phyloP scores from a whole-genome alignment of 2,797 vertebrate species.

The Protonibea diacanthus region DNA sequence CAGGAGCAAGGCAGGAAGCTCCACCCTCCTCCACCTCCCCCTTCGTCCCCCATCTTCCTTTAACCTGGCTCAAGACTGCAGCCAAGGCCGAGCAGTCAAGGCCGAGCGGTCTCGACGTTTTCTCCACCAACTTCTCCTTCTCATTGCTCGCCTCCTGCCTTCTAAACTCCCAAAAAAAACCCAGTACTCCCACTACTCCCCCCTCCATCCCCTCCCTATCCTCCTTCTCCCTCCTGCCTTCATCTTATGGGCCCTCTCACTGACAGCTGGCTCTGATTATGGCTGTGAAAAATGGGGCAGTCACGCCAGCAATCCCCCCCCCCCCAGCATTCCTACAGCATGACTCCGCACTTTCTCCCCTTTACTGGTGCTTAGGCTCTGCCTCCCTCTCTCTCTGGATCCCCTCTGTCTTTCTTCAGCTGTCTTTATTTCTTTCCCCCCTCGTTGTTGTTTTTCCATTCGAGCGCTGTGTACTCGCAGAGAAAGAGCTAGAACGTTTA shows the following conservation, averaged over 20 bases:
- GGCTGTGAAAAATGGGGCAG: slow-evolving; percentile 88
- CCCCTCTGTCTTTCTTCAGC: slow-evolving; percentile 68
- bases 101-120: slow-evolving; percentile 3
- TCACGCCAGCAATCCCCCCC: slow-evolving; percentile 83
- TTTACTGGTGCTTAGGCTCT: slow-evolving; percentile 57
- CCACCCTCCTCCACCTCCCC: slow-evolving; percentile 46
- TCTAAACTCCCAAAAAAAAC: slow-evolving; percentile 57
- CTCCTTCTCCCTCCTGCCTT: slow-evolving; percentile 32
- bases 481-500: slow-evolving; percentile 42
- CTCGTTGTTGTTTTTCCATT: slow-evolving; percentile 56
- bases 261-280: slow-evolving; percentile 91
- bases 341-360: slow-evolving; percentile 88
- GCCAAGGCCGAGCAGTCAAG: slow-evolving; percentile 51
- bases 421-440: slow-evolving; percentile 51
- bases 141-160: slow-evolving; percentile 3
- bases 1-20: slow-evolving; percentile 70
- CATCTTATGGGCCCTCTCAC: slow-evolving; percentile 75
- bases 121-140: slow-evolving; percentile 29
- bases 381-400: slow-evolving; percentile 61
- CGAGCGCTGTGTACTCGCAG: slow-evolving; percentile 27
- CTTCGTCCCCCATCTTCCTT: slow-evolving; percentile 41
- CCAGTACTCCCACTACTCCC: slow-evolving; percentile 46
- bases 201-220: slow-evolving; percentile 2
- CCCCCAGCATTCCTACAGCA: slow-evolving; percentile 86
- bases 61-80: slow-evolving; percentile 54